Base-by-base conservation (phyloP, 2,113 vertebrate genomes). In the Catharus bicknelli region DNA sequence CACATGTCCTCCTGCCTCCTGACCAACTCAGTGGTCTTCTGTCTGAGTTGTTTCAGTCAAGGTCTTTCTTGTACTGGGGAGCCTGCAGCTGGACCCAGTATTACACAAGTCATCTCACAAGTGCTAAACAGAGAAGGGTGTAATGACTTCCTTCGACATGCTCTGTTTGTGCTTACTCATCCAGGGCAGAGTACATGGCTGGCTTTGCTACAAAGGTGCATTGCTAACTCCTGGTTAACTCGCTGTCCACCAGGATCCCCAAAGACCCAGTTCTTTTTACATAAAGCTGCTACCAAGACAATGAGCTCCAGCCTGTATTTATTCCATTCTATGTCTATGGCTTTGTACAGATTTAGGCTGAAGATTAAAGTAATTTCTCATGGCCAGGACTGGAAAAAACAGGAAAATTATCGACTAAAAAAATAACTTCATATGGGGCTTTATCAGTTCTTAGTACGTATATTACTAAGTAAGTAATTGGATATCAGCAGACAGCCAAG, bases 101-200 rank as follows among this genome's bases (percentile, higher is more conserved):
- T 32, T 14, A 53, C 26, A 17, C 6, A 45, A 55, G 7, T 36
- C 9, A 32, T 25, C 36, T 62, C 69, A 9, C 10, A 42, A 51
- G 8, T 20, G 30, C 43, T 58, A 36, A 38, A 38, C 0, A 69
- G 45, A 58, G 5, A 26, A 14, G 11, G 69, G 20, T 3, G 20
- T 3, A 11, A 76, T 40, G 8, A 5, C 19, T 57, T 57, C n/a
- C 13, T 62, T 61, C 0, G 0, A 36, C 8, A 21, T 34, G 40
- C 63, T 72, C 25, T 10, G 27, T 62, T 51, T 7, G 5, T 36
- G 27, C 15, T 32, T 17, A 18, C 36, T 21, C 23, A 50, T 1
- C 12, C 42, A 38, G 66, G 32, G 18, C 30, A 42, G 21, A 57
- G 23, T 2, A 20, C 1, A 2, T 2, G 1, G 48, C 36, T n/a